Base-by-base conservation (phyloP, 1,140 invertebrate genomes). In the Megalonaias nervosa region DNA sequence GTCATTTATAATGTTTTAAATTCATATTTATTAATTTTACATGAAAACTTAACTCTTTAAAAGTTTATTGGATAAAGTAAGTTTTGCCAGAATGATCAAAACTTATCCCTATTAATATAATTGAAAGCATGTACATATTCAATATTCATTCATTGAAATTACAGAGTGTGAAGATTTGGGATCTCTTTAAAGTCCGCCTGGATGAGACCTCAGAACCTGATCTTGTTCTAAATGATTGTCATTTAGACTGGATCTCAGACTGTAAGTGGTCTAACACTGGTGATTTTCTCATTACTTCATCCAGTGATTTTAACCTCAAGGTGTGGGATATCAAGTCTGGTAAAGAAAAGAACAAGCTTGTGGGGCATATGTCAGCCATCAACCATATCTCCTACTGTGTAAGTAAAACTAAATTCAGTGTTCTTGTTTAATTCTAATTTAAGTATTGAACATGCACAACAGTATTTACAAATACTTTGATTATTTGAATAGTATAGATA, bases 231-330 rank as follows among this genome's bases (percentile, higher is more conserved):
- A 75, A 82, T 59, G 81, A 83, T 21, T 89, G 87, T 58, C 90
- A 91, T 75, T 67, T 82, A n/a, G 90, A 91, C 79, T 91, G 90
- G 90, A 86, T 91, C 67, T 90, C 87, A 26, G 83, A 85, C 65
- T 87, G 87, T 79, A 79, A 74, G 31, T 90, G 88, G 88, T 90
- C 89, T 12, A 87, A 89, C 75, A 88, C 79, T n/a, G 82, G 80
- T 13, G 83, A 89, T 60, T 85, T 77, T 67, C 69, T 91, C 66
- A 86, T 91, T 72, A 90, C 89, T 14, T 81, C 83, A 5, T 90
- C 89, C 17, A 87, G 84, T 80, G 89, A 90, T 69, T 90, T 90
- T 74, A 89, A 86, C 75, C 74, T 90, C 17, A 91, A 91, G 76
- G 75, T 90, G 9, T 89, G 88, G 85, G 85, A 86, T 68, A 48